phyloP scores from a whole-genome alignment of 2,888 invertebrate genomes.

The Tuta absoluta region DNA sequence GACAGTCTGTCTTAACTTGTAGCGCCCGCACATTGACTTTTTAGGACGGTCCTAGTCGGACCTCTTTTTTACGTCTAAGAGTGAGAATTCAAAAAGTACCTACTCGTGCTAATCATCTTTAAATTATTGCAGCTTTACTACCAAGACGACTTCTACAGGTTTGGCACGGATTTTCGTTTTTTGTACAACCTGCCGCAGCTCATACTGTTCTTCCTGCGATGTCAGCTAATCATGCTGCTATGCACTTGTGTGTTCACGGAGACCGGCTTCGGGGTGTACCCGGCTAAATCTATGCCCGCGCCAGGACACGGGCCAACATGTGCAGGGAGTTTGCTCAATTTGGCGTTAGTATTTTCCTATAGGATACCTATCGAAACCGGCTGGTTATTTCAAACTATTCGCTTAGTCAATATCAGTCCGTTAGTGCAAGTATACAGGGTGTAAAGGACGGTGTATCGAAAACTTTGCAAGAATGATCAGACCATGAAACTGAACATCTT shows the following conservation, averaged over 20 bases:
- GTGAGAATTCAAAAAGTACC: not conserved
- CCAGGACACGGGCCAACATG: constrained; percentile 89
- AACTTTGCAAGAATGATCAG: too few species aligned
- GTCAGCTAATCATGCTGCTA: constrained; percentile 88
- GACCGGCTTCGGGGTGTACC: constrained; percentile 93
- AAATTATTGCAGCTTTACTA: constrained; percentile 82
- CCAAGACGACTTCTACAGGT: constrained; percentile 83
- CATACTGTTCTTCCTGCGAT: constrained; percentile 86
- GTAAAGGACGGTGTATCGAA: too few species aligned
- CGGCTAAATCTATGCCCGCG: constrained; percentile 81
- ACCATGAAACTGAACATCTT: too few species aligned
- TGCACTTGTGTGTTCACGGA: constrained; percentile 91
- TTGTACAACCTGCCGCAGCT: constrained; percentile 90
- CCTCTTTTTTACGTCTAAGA: too few species aligned
- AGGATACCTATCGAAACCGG: too few species aligned
- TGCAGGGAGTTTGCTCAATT: constrained; percentile 65
- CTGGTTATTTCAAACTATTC: too few species aligned
- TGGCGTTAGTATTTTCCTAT: constrained; percentile 52
- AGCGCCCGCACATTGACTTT: too few species aligned
- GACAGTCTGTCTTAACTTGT: not conserved
- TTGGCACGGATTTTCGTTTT: constrained; percentile 85
- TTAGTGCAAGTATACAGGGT: too few species aligned
- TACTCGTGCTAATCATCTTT: not conserved
- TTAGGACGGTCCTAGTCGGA: not conserved
- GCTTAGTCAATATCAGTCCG: not conserved